A percentile compares a stretch with the other conserved stretches of the same genome.
These are phyloP conservation scores for Eledona agricola DNA, from an alignment of 2,888 invertebrate species.

Conservation along the genomic window DNA sequence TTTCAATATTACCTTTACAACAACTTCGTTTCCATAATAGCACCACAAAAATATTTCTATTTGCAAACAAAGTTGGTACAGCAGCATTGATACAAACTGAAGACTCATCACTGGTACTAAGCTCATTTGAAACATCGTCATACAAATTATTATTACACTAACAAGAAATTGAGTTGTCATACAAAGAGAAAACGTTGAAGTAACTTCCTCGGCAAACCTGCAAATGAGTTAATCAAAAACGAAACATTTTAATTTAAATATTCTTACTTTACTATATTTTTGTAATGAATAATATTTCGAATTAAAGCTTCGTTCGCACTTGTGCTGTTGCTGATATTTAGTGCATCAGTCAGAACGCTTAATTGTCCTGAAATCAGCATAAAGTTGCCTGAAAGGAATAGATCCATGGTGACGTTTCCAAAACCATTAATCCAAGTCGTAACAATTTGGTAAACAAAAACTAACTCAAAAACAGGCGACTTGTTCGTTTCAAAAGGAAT, in stretches of 20 bases:
- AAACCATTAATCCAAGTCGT: conserved; percentile 63
- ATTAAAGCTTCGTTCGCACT: conserved; percentile 5
- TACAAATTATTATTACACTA: no score
- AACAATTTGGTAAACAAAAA: conserved; percentile 64
- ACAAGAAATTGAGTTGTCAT: no score
- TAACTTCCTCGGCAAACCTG: no score
- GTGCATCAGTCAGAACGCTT: conserved; percentile 60
- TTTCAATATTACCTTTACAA: conserved; percentile 9
- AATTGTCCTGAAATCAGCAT: conserved; percentile 59
- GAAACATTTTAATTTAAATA: no score
- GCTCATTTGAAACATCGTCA: no score
- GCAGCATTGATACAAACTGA: no score
- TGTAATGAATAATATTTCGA: conserved; percentile 36
- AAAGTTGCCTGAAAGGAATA: conserved; percentile 39
- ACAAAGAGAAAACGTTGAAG: no score
- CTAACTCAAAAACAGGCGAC: conserved; percentile 62
- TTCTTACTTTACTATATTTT: conserved; percentile 41
- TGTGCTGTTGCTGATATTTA: conserved; percentile 41
- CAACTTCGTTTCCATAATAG: conserved; percentile 1
- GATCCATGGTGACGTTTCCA: conserved; percentile 64
- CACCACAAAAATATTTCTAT: conserved; percentile 7
- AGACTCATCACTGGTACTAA: no score
- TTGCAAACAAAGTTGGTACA: no score
- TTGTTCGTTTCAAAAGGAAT: conserved; percentile 63
- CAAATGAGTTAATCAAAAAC: no score